Evolutionary conservation across 2,797 vertebrate genomes (phyloP).

Genomic region (Argya squamiceps): DNA sequence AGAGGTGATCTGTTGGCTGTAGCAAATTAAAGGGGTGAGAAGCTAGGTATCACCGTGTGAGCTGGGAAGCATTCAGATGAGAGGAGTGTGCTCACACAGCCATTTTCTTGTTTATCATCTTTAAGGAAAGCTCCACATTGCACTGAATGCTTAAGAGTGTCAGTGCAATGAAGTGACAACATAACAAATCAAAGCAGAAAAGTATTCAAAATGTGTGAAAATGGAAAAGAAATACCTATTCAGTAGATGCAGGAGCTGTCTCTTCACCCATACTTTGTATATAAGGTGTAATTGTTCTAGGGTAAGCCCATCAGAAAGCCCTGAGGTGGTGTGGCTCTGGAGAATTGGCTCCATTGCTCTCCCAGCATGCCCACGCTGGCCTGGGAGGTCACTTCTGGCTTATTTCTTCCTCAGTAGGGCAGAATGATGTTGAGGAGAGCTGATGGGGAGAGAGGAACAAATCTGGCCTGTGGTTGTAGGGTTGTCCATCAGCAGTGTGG

Average conservation of each 20-base stretch:
- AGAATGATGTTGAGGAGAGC: not conserved
- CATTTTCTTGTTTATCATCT: not conserved
- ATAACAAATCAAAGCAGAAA: not conserved
- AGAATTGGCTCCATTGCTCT: not conserved
- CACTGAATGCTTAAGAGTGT: not conserved
- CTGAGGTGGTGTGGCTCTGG: fast-evolving
- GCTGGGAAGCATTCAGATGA: not conserved
- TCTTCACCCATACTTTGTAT: not conserved
- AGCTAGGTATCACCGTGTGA: not conserved
- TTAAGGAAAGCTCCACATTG: not conserved
- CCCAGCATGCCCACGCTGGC: fast-evolving
- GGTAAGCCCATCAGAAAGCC: not conserved
- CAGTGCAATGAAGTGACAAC: not conserved
- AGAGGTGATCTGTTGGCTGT: not conserved
- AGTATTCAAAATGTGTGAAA: not conserved
- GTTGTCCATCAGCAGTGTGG: fast-evolving
- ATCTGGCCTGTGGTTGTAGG: not conserved
- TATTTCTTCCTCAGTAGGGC: not conserved
- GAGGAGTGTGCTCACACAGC: not conserved
- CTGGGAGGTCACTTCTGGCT: not conserved
- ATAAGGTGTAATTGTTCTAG: not conserved
- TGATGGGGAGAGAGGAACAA: not conserved
- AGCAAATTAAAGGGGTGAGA: not conserved
- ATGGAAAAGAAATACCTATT: not conserved
- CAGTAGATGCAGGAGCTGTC: not conserved